phyloP scores from a whole-genome alignment of 2,797 vertebrate species.

The Bovichtus diacanthus region DNA sequence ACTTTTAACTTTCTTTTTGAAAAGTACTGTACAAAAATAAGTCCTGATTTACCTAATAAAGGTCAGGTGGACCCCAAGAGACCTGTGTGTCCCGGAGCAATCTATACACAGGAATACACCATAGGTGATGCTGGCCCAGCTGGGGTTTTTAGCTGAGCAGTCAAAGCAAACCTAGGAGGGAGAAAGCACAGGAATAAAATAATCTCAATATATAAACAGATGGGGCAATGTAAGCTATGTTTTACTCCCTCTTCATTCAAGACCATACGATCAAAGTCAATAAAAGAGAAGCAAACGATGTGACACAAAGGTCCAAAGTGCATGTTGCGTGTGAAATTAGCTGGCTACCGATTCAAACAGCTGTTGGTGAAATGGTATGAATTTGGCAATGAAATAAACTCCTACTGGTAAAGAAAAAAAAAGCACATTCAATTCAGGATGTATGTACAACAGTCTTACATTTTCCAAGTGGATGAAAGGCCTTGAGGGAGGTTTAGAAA shows the following conservation, averaged over 20 bases:
- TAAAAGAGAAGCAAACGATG: slow-evolving; percentile 9
- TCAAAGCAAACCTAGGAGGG: slow-evolving; percentile 92
- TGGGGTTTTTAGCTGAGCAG: slow-evolving; percentile 95
- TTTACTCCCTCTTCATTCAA: neutral
- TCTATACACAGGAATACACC: slow-evolving; percentile 98
- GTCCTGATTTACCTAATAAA: slow-evolving; percentile 90
- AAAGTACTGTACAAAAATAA: neutral
- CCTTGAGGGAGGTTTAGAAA: neutral
- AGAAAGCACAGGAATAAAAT: neutral
- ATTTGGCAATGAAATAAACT: neutral
- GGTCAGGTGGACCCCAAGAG: slow-evolving; percentile 94
- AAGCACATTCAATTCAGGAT: neutral
- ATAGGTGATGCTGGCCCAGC: slow-evolving; percentile 97
- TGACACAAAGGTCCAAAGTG: slow-evolving; percentile 11
- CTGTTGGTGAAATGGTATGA: slow-evolving; percentile 34
- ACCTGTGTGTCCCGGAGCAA: slow-evolving; percentile 95
- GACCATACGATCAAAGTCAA: slow-evolving; percentile 7
- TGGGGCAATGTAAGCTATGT: neutral
- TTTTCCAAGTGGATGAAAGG: neutral
- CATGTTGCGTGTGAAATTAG: neutral
- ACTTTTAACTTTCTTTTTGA: neutral
- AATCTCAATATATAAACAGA: neutral
- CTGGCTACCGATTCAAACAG: slow-evolving; percentile 41
- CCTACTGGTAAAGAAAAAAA: neutral
- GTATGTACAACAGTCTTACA: neutral